Conservation (phyloP, 1,140 invertebrate species). For the Laodelphax striatellus region DNA sequence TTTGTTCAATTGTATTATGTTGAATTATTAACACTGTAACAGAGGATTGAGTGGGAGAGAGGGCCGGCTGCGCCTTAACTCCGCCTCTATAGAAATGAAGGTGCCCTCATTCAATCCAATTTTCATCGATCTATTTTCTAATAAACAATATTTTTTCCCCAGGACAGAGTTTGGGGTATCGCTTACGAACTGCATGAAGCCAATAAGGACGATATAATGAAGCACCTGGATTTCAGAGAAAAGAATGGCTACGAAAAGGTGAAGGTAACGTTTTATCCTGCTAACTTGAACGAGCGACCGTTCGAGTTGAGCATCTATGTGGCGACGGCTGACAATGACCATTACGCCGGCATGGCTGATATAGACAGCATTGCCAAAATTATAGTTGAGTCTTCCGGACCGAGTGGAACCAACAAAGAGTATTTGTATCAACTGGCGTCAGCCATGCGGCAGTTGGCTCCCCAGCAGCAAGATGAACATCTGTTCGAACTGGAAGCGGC, state of each 20-base stretch:
- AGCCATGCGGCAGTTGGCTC: conserved; percentile 61
- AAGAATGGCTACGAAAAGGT: conserved; percentile 74
- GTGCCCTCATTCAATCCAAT: no score
- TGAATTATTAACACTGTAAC: no score
- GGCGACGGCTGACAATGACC: conserved; percentile 57
- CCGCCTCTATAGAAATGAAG: no score
- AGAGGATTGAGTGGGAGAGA: no score
- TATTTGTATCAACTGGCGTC: conserved; percentile 77
- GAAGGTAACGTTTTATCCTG: conserved; percentile 56
- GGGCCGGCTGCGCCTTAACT: no score
- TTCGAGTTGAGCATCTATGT: conserved; percentile 75
- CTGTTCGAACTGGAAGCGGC: conserved; percentile 59
- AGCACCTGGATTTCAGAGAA: conserved; percentile 79
- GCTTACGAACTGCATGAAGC: conserved; percentile 71
- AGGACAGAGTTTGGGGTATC: conserved; percentile 74
- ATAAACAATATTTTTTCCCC: no score
- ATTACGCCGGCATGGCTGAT: conserved; percentile 58
- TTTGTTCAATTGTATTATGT: no score
- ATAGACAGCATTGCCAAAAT: conserved; percentile 66
- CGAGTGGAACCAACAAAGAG: conserved; percentile 77
- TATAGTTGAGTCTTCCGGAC: conserved; percentile 57
- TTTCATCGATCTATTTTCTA: no score
- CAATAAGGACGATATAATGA: conserved; percentile 55
- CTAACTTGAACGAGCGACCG: conserved; percentile 31
- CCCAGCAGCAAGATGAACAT: conserved; percentile 58